Percentiles rank a stretch among this genome's conserved stretches.
Evolutionary conservation across 2,888 invertebrate genomes (phyloP).

Genomic region (Aphidoletes aphidimyza): DNA sequence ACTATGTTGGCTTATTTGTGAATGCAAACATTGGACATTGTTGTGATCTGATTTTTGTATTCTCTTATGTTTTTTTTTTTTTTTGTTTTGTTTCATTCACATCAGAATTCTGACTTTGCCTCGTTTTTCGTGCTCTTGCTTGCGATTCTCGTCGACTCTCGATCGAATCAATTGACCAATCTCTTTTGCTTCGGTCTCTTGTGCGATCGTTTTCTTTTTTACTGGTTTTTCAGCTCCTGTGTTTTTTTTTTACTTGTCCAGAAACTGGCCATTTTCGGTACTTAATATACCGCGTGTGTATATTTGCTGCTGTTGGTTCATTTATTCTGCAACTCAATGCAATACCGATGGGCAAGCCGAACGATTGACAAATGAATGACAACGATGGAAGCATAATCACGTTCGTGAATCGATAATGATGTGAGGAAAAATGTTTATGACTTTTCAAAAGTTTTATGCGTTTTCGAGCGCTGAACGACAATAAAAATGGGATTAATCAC

Average conservation of each 20-base stretch:
- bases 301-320: no score
- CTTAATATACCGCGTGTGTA: neutral
- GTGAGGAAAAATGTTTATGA: constrained; percentile 47
- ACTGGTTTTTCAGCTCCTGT: neutral
- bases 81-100: no score
- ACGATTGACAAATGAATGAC: constrained; percentile 46
- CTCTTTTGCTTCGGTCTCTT: neutral
- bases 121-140: no score
- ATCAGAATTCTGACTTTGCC: no score
- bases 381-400: neutral
- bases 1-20: no score
- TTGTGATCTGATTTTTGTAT: neutral
- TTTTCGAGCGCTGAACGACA: constrained; percentile 21
- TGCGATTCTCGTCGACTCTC: no score
- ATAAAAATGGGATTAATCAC: constrained; percentile 43
- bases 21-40: constrained; percentile 15
- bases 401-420: constrained; percentile 22
- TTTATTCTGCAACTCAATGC: no score
- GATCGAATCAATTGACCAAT: constrained; percentile 12
- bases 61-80: neutral
- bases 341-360: no score
- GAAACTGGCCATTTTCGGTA: neutral
- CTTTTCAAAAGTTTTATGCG: constrained; percentile 3
- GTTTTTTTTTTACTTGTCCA: neutral
- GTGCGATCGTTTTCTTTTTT: neutral